These are phyloP conservation scores for Dicranocentrus wangi DNA, from an alignment of 2,888 invertebrate genomes.

Conservation along the genomic window DNA sequence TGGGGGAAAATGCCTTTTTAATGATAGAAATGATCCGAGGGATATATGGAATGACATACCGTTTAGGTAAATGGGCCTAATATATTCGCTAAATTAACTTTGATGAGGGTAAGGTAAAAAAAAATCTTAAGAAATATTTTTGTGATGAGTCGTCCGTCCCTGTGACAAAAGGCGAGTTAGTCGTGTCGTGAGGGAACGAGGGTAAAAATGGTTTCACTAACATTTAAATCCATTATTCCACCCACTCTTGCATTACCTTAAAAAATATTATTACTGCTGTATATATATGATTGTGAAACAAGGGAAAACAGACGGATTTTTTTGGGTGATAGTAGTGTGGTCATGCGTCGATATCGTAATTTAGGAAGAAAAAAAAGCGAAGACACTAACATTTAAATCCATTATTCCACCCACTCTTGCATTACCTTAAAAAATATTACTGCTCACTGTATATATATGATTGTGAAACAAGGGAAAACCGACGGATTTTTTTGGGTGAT, in stretches of 20 bases:
- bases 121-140: too few species aligned
- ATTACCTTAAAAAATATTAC: too few species aligned
- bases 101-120: too few species aligned
- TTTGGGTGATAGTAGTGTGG: background rate
- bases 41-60: too few species aligned
- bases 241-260: slow-evolving; percentile 33
- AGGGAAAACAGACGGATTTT: slow-evolving; percentile 27
- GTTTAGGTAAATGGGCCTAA: too few species aligned
- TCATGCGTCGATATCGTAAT: slow-evolving; percentile 17
- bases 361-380: background rate
- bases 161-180: too few species aligned
- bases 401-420: slow-evolving; percentile 39
- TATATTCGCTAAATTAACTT: too few species aligned
- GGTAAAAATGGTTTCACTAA: slow-evolving; percentile 41
- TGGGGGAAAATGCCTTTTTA: too few species aligned
- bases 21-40: too few species aligned
- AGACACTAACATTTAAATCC: slow-evolving; percentile 3
- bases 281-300: slow-evolving; percentile 8
- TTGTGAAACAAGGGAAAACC: slow-evolving; percentile 15
- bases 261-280: too few species aligned
- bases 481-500: slow-evolving; percentile 21
- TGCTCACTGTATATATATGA: slow-evolving; percentile 18
- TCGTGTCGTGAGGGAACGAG: slow-evolving; percentile 30
- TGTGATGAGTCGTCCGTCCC: too few species aligned
- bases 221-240: slow-evolving; percentile 43